Conservation (phyloP, 2,797 vertebrate genomes). For the Decapterus maruadsi region DNA sequence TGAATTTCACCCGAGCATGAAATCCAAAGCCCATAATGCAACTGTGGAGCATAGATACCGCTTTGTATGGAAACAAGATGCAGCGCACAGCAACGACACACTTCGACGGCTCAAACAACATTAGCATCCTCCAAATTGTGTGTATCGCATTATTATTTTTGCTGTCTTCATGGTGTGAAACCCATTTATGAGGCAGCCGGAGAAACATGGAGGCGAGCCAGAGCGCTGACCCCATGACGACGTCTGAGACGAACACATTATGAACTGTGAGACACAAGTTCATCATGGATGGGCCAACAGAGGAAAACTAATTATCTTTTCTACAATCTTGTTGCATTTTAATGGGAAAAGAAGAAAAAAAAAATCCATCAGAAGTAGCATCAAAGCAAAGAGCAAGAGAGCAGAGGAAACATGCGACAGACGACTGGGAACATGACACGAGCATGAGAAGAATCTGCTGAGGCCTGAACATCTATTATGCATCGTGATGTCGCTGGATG, state of each 20-base stretch:
- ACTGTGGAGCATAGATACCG: conserved; percentile 20
- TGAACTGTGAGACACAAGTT: background rate
- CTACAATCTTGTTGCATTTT: conserved; percentile 34
- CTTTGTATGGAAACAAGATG: conserved; percentile 53
- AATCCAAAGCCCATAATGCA: conserved; percentile 38
- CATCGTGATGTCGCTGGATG: background rate
- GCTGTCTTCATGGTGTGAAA: conserved; percentile 31
- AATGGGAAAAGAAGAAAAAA: background rate
- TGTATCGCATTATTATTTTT: conserved; percentile 30
- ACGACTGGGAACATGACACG: background rate
- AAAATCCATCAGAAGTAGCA: background rate
- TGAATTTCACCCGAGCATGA: conserved; percentile 29
- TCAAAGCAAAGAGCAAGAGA: background rate
- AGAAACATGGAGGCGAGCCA: conserved; percentile 37
- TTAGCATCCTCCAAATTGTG: conserved; percentile 39
- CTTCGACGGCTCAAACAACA: conserved; percentile 53
- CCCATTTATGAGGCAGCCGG: conserved; percentile 29
- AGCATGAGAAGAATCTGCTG: background rate
- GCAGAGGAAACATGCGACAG: background rate
- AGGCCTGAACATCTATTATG: background rate
- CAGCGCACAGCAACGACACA: conserved; percentile 1
- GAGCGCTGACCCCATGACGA: conserved; percentile 34
- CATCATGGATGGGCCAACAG: conserved; percentile 21
- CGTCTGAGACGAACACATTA: conserved; percentile 13
- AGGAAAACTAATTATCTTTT: conserved; percentile 37